These are phyloP conservation scores for Xiphydria camelus DNA, from an alignment of 2,888 invertebrate species.

Conservation along the genomic window DNA sequence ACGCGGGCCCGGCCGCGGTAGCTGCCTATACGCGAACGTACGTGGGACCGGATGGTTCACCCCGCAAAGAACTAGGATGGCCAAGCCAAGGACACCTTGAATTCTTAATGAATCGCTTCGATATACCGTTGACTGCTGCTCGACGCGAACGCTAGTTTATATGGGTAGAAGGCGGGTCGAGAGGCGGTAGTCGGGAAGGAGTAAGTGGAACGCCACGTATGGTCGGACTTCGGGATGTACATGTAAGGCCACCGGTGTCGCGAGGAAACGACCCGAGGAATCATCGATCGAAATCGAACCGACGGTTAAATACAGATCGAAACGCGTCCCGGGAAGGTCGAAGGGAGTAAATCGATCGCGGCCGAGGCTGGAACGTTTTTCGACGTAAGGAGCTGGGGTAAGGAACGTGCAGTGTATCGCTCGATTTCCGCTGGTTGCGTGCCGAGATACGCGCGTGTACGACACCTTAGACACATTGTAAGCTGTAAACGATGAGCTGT, in stretches of 20 bases:
- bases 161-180: slow-evolving; percentile 2
- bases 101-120: slow-evolving; percentile 44
- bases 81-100: slow-evolving; percentile 39
- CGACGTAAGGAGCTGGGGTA: no score
- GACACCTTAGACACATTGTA: no score
- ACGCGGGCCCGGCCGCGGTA: not conserved
- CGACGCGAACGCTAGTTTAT: slow-evolving; percentile 18
- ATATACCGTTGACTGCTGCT: slow-evolving; percentile 44
- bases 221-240: slow-evolving; percentile 39
- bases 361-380: no score
- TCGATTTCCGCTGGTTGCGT: no score
- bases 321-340: no score
- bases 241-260: slow-evolving; percentile 39
- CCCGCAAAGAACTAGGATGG: slow-evolving; percentile 13
- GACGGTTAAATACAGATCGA: no score
- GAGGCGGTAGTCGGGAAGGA: slow-evolving; percentile 23
- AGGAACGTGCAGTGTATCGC: no score
- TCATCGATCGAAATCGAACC: not conserved
- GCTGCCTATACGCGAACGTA: no score
- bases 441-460: no score
- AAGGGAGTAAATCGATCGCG: no score
- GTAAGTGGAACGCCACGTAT: slow-evolving; percentile 48
- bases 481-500: no score
- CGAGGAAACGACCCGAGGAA: not conserved
- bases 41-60: slow-evolving; percentile 3